Evolutionary conservation across 2,113 vertebrate genomes (phyloP), one percentile per base, ranked within the genome.

Genomic region (Sceloporus tristichus): DNA sequence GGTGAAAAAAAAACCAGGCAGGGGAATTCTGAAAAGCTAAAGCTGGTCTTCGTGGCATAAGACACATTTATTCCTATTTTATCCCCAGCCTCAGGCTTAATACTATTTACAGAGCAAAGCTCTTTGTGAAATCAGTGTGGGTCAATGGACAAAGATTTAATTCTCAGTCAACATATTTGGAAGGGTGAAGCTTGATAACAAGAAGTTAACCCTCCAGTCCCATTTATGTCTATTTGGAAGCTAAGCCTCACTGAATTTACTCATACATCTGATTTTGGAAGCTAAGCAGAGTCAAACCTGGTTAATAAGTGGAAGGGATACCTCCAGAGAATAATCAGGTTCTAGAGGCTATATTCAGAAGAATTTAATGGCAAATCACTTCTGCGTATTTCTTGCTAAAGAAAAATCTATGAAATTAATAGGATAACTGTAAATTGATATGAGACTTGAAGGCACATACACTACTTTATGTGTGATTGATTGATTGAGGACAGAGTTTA

Each of bases 51-150:
- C n/a, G 40, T 77, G 18, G 25, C 79, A 70, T n/a, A 59, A 71
- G 56, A 71, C 3, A 29, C 29, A 86, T 86, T 86, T 85, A 87
- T 8, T 85, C n/a, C 38, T 62, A 42, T 11, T 23, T 70, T 42
- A 71, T n/a, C 25, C 6, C 2, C 40, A 9, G 77, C 34, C 10
- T 4, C 40, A 9, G 77, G 42, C 85, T 80, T 73, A 66, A 65
- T 68, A 85, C 73, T 83, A 85, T 87, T 56, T 0, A 90, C 0
- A 34, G 25, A 59, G 0, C 40, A 85, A 82, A 38, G 65, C 23
- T 83, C 9, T 0, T 1, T 80, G 65, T 1, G 0, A 86, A 70
- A 70, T 86, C 14, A 79, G 9, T 68, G 16, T 86, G 85, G 29
- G 78, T 4, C 66, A 19, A 2, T n/a, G 11, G 34, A 38, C 29